A percentile compares a stretch with the other conserved stretches of the same genome.
Conservation (phyloP, 2,797 vertebrate species). For the Alosa sapidissima region DNA sequence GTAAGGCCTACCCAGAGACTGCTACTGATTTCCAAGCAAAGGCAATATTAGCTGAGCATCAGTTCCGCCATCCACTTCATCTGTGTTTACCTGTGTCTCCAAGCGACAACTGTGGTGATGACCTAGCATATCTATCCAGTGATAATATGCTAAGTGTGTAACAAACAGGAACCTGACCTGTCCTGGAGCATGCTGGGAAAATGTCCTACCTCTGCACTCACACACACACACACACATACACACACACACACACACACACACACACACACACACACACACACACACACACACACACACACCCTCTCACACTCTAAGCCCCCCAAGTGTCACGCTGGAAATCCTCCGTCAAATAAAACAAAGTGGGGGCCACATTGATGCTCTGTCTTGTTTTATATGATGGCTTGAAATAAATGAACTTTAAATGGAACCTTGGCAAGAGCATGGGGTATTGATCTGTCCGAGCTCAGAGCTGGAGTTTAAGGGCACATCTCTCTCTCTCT, state of each 20-base stretch:
- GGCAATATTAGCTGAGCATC: conserved; percentile 19
- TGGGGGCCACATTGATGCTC: conserved; percentile 80
- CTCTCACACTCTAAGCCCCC: background rate
- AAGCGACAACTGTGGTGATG: background rate
- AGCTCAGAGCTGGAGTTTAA: conserved; percentile 85
- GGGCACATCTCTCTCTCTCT: conserved; percentile 70
- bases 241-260: background rate
- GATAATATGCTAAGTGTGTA: conserved; percentile 14
- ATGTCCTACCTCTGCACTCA: background rate
- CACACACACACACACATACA: background rate
- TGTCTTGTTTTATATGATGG: conserved; percentile 87
- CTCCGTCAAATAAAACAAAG: conserved; percentile 85
- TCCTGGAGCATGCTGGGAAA: conserved; percentile 48
- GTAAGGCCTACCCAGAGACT: background rate
- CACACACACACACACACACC: background rate
- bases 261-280: background rate
- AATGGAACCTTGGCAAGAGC: conserved; percentile 86
- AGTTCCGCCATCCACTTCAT: background rate
- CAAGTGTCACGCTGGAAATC: conserved; percentile 77
- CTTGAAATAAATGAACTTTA: conserved; percentile 88
- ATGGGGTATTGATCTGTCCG: conserved; percentile 79
- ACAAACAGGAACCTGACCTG: conserved; percentile 1
- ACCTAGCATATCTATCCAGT: background rate
- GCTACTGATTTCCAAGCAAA: background rate
- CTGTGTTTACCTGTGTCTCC: background rate